These are phyloP conservation scores for Pogonocichla stellata DNA, from an alignment of 2,113 vertebrate species.

Conservation along the genomic window DNA sequence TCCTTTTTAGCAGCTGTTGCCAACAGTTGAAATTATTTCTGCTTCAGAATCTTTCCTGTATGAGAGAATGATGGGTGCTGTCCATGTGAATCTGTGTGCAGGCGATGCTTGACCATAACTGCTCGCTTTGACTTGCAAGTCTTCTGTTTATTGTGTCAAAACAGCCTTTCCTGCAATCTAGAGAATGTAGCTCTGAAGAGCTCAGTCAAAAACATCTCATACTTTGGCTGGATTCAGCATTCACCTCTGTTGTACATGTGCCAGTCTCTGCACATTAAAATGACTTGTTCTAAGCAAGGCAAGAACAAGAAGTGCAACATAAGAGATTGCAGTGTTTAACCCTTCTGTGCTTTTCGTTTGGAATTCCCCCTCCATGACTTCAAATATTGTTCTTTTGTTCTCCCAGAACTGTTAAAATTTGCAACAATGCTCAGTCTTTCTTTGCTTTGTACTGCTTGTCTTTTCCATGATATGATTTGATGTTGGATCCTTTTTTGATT, in stretches of 20 bases:
- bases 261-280: not conserved
- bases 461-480: conserved; percentile 44
- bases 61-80: not conserved
- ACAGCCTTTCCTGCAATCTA: not conserved
- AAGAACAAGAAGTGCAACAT: not conserved
- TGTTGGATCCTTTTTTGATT: conserved; percentile 70
- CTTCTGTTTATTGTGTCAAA: not conserved
- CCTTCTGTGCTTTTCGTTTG: not conserved
- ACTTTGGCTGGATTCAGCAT: conserved; percentile 7
- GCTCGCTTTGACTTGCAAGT: not conserved
- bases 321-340: not conserved
- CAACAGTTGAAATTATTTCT: not conserved
- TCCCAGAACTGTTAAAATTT: not conserved
- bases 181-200: not conserved
- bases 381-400: not conserved
- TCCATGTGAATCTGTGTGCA: not conserved
- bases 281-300: not conserved
- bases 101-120: not conserved
- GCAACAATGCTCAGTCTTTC: not conserved
- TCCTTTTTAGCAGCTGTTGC: not conserved
- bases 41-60: not conserved
- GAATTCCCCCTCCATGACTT: not conserved
- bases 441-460: conserved; percentile 46
- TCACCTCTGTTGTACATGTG: not conserved
- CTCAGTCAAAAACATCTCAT: not conserved